Conservation (phyloP, 2,113 vertebrate species). For the Aptenodytes forsteri region DNA sequence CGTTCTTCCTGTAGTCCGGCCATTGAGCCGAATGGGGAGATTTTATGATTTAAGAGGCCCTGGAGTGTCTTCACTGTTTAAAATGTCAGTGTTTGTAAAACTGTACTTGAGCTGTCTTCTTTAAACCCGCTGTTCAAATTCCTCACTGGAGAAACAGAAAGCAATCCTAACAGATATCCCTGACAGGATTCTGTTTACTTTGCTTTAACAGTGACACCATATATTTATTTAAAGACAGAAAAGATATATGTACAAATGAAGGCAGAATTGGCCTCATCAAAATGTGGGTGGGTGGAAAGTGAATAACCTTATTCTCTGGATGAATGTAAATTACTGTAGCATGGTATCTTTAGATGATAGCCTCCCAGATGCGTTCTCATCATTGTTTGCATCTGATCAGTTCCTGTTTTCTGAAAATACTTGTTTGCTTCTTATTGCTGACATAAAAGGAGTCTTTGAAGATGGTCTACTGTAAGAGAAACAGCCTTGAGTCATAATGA, state of each 20-base stretch:
- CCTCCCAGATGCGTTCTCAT: background rate
- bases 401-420: constrained; percentile 38
- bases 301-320: background rate
- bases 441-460: constrained; percentile 11
- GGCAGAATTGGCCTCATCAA: background rate
- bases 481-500: background rate
- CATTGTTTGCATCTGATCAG: constrained; percentile 11
- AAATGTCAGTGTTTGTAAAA: constrained; percentile 4
- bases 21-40: background rate
- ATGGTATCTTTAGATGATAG: background rate
- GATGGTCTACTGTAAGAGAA: background rate
- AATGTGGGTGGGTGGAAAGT: background rate
- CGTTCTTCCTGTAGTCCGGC: background rate
- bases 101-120: background rate
- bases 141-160: background rate
- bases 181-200: constrained; percentile 18
- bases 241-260: background rate
- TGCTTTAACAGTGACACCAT: background rate
- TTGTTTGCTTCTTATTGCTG: background rate
- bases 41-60: background rate
- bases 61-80: background rate
- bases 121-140: constrained; percentile 12
- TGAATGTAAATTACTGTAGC: background rate
- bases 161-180: background rate
- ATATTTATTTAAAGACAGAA: background rate